Base-by-base conservation (phyloP, 2,113 vertebrate genomes). In the Caretta caretta region DNA sequence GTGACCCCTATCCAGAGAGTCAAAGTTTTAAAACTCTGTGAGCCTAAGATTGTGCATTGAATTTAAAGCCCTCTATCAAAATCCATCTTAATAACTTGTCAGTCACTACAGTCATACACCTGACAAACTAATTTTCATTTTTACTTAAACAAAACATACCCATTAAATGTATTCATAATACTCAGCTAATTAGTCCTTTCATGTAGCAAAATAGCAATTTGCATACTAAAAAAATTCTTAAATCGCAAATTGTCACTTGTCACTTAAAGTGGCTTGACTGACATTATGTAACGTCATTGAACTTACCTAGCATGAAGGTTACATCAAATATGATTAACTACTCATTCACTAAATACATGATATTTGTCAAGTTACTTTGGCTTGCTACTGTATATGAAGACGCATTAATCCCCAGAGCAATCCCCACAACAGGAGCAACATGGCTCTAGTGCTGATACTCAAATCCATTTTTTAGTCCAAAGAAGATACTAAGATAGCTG, bases 361-460 rank as follows among this genome's bases (percentile, higher is more conserved):
- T 35, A 0, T 0, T 1, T 16, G 49, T 76, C 76, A 24, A 0
- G 1, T 56, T 86, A 75, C 53, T 84, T 7, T 35, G 48, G n/a
- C 29, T 88, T 27, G 22, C 14, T 62, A 38, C 69, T 76, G 42
- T 38, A 46, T 65, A 2, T 78, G 72, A 86, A 93, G 65, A 86
- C 3, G 1, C 89, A 42, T 25, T 56, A 12, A 83, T 2, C 13
- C 38, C 25, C 38, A 78, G 22, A 48, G 13, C 24, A 48, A 6
- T 42, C 31, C 59, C 9, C 19, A 69, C 1, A 11, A 20, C n/a
- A 80, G 3, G 3, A 86, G 57, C n/a, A 92, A 54, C 13, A 59
- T 50, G 57, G 35, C 5, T 86, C 42, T 75, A 51, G 38, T 27
- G 49, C 56, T 50, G 53, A 90, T 4, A 53, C 4, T n/a, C 91